Evolutionary conservation across 2,888 invertebrate genomes (phyloP), one percentile per base, ranked within the genome.

Genomic region (Galerucella calmariensis): DNA sequence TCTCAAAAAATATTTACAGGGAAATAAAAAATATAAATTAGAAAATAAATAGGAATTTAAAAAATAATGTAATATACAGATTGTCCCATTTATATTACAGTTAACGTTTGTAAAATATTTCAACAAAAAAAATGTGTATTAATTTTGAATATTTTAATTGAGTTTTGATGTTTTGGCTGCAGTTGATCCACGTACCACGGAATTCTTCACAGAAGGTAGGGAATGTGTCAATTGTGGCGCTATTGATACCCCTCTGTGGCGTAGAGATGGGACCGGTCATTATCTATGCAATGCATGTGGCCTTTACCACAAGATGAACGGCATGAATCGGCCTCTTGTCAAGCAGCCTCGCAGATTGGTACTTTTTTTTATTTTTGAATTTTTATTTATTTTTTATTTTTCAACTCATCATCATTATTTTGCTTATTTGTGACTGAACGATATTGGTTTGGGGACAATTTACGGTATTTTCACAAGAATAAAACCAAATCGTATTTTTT

Each of bases 251-350:
- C 98, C 99, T 79, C 91, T 99, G 83, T 99, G 99, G 99, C 93
- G 99, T 82, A 93, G 99, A 87, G 99, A 99, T 91, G 97, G 97
- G 88, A 97, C 97, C 84, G 99, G 99, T 80, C 98, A 99, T 90
- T 99, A 98, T 90, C 93, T 99, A 84, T 99, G 99, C 93, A 99
- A 99, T 91, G 99, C 99, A 81, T 99, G 99, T 90, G 99, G 99
- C 84, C 95, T 99, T 83, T 99, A 99, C 91, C 94, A 94, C 90
- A 97, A 96, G 91, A 95, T 97, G 95, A 97, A 97, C 89, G 96
- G 97, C 87, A 94, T 95, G 91, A 96, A 96, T 90, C 92, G 97
- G 85, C 97, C 97, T 75, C 91, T 97, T 85, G 94, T 95, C 85
- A 96, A 95, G 90, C 96, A 95, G 88, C 94, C 96, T 86, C 92